Evolutionary conservation across 1,140 invertebrate genomes (phyloP), one percentile per base, ranked within the genome.

Genomic region (silkworm (Bombyx mori)): DNA sequence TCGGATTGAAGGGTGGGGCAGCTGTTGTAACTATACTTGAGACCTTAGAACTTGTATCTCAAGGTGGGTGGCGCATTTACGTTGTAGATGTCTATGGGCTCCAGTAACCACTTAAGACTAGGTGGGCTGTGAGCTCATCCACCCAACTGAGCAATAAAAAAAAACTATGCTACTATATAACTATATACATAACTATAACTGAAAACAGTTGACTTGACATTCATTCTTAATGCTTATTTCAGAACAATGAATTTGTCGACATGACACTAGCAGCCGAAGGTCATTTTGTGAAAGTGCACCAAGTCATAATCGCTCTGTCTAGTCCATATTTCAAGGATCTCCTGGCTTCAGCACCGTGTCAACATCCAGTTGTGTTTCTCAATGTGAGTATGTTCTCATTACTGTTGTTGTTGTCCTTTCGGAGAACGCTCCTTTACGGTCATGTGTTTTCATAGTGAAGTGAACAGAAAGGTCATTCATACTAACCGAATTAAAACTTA

Each of bases 261-360:
- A 93, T 94, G 69, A 95, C 93, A 2, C 69, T 95, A 56, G 93
- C 93, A 22, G 93, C 93, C 35, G 93, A 94, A 70, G 94, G 93
- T 22, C 90, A 92, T 71, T 90, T 91, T 63, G 82, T 95, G 5
- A 92, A 93, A 75, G 93, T 93, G 9, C 94, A 95, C 72, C 93
- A 93, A 81, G 86, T 95, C 58, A 90, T 95, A 43, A 75, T 94
- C 50, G 92, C 92, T 7, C 89, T 94, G 18, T 93, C 93, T 63
- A 93, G 92, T 69, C 92, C 93, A 6, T 95, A 92, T 75, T 92
- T 95, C 63, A 92, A 92, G 77, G 90, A 92, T 60, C 81, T 95
- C 26, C 94, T 95, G 61, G 89, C 91, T 74, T 92, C 92, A 44
- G 94, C 93, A 68, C 91, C 92, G 7, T 94, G 93, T 67, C 91